Percentiles rank a stretch among this genome's conserved stretches.
Conservation (phyloP, 1,140 invertebrate species). For the Heliconius himera region DNA sequence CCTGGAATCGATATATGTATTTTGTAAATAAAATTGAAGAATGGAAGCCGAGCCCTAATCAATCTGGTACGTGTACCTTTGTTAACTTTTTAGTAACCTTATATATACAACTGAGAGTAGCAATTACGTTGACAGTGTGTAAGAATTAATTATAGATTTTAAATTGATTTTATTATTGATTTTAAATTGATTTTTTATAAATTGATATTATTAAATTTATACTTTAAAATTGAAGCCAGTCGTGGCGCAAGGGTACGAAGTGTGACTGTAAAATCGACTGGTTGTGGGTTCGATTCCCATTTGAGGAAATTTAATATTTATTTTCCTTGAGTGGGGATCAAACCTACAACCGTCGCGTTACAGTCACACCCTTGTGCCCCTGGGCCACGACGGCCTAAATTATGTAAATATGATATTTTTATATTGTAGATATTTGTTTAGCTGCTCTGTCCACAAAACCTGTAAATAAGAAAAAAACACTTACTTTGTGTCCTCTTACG, state of each 20-base stretch:
- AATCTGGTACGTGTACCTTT: neutral
- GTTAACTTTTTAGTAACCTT: neutral
- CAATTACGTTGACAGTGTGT: neutral
- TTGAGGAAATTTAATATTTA: too few relatives aligned
- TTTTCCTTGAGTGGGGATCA: too few relatives aligned
- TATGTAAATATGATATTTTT: neutral
- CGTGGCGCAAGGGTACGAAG: too few relatives aligned
- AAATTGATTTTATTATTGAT: neutral
- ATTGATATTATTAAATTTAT: too few relatives aligned
- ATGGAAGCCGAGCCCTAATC: neutral
- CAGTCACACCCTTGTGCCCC: too few relatives aligned
- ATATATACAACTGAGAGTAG: neutral
- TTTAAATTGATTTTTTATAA: too few relatives aligned
- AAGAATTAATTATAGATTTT: neutral
- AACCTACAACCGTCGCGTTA: too few relatives aligned
- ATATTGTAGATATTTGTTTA: slow-evolving; percentile 52
- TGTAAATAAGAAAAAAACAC: slow-evolving; percentile 12
- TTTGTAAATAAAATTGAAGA: slow-evolving; percentile 2
- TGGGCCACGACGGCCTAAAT: too few relatives aligned
- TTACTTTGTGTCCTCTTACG: slow-evolving; percentile 36
- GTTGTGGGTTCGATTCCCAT: too few relatives aligned
- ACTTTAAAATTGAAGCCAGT: too few relatives aligned
- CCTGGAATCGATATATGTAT: neutral
- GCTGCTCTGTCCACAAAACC: slow-evolving; percentile 39
- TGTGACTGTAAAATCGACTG: too few relatives aligned